Percentiles rank a stretch among this genome's conserved stretches.
phyloP scores from a whole-genome alignment of 2,113 vertebrate genomes.

The Ifrita kowaldi region DNA sequence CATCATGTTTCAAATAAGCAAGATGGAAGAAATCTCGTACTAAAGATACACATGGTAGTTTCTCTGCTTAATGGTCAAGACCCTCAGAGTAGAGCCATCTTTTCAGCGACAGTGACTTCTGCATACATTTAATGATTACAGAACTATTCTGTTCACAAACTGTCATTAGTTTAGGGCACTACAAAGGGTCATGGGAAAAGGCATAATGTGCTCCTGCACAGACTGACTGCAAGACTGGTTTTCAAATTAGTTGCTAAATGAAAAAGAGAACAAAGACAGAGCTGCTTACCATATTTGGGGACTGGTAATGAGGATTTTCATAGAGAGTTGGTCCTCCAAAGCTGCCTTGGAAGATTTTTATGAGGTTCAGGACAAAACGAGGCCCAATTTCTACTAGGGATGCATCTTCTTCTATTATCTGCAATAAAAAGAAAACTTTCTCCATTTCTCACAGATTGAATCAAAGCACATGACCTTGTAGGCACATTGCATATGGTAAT shows the following conservation, averaged over 20 bases:
- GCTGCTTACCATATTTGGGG: slow-evolving; percentile 88
- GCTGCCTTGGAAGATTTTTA: slow-evolving; percentile 95
- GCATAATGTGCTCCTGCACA: not conserved
- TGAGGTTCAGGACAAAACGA: slow-evolving; percentile 94
- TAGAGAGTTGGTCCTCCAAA: slow-evolving; percentile 93
- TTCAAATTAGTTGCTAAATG: not conserved
- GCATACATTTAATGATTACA: not conserved
- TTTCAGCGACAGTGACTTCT: not conserved
- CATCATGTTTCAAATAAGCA: not conserved
- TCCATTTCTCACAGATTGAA: not conserved
- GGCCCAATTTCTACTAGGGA: slow-evolving; percentile 94
- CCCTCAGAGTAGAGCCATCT: not conserved
- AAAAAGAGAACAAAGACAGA: not conserved
- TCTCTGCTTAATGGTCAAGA: not conserved
- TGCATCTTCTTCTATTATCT: slow-evolving; percentile 96
- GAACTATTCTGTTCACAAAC: not conserved
- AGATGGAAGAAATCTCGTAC: not conserved
- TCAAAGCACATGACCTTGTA: not conserved
- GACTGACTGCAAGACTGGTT: not conserved
- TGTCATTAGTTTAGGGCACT: not conserved
- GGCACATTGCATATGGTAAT: not conserved
- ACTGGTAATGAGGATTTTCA: slow-evolving; percentile 89
- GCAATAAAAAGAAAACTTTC: not conserved
- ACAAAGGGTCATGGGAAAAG: not conserved
- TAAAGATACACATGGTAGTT: not conserved